Base-by-base conservation (phyloP, 1,140 invertebrate genomes). In the Drosophila elegans region DNA sequence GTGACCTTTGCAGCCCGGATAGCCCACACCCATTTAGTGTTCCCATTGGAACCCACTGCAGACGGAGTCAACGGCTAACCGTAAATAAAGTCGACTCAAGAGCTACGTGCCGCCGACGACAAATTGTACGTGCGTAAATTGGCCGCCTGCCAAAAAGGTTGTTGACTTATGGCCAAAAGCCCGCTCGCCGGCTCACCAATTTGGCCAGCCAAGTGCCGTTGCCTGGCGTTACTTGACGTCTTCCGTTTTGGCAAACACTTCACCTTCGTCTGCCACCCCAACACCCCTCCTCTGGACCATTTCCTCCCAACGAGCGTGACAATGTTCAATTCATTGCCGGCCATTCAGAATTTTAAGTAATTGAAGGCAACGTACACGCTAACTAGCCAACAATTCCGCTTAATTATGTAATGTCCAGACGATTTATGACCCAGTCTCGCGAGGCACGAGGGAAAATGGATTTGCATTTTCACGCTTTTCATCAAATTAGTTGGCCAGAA, bases 301-400 rank as follows among this genome's bases (percentile, higher is more conserved):
- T 85, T 88, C 82, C 84, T 83, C 76, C 55, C 55, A 62, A 38
- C 36, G 45, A 84, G 83, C 83, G 83, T 88, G 83, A 88, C 83
- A 89, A 80, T 80, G 84, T 88, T 89, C 83, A 88, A 88, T 88
- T 88, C 86, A 78, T 78, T 67, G 78, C 57, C 76, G 61, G 60
- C 83, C 86, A 78, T 88, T 88, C 75, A 88, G 83, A 88, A 88
- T 88, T 88, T 88, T 88, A 88, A 88, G 83, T 88, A 88, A 88
- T 88, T 88, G 82, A 86, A 88, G 83, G 55, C 75, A 48, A 66
- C 56, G 57, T 61, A 71, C 82, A 88, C 75, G 79, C 82, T 71
- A 85, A 82, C 82, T 78, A 61, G 41, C 71, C 56, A 62, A 63
- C 77, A 83, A 80, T 57, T 61, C 67, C 55, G 74, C 79, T 88